Base-by-base conservation (phyloP, 2,113 vertebrate species). In the Lampris incognitus region DNA sequence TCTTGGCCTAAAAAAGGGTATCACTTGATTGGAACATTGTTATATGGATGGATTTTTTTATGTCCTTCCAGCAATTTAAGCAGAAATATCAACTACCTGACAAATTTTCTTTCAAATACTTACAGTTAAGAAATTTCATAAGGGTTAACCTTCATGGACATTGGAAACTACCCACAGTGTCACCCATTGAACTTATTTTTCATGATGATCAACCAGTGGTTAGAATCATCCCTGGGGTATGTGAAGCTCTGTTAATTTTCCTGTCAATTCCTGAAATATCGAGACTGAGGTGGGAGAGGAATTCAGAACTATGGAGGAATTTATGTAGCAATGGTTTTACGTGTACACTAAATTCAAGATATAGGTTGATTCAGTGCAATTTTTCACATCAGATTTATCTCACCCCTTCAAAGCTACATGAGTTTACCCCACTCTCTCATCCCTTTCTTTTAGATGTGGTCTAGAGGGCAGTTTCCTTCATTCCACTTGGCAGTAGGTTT, bases 101-200 rank as follows among this genome's bases (percentile, higher is more conserved):
- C 24, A 24, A 24, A 24, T 24, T 24, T 13, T 8, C 24, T 24
- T 24, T 24, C 24, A 24, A 24, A 24, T 24, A 24, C 24, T 24
- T 24, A 24, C 24, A 24, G 24, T 59, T 4, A 60, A 60, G 58
- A 60, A 38, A 40, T 60, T 40, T 2, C 39, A 41, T 60, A 5
- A 38, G 58, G 58, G 58, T 38, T 40, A 60, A 60, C 39, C 58
- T 38, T 39, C 58, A 60, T 10, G 36, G 39, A 60, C 58, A 60
- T 36, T 24, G 58, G 37, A 6, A 39, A 60, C 58, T 60, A 39
- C 58, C 3, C 37, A 39, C 9, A 9, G 39, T 39, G 58, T 60
- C 58, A 39, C 58, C 58, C 39, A 60, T 60, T 38, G 58, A 4
- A 60, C 8, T 39, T 40, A 38, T 60, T 60, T 60, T 60, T 6